phyloP scores from a whole-genome alignment of 2,888 invertebrate species.

The Mesoligia furuncula region DNA sequence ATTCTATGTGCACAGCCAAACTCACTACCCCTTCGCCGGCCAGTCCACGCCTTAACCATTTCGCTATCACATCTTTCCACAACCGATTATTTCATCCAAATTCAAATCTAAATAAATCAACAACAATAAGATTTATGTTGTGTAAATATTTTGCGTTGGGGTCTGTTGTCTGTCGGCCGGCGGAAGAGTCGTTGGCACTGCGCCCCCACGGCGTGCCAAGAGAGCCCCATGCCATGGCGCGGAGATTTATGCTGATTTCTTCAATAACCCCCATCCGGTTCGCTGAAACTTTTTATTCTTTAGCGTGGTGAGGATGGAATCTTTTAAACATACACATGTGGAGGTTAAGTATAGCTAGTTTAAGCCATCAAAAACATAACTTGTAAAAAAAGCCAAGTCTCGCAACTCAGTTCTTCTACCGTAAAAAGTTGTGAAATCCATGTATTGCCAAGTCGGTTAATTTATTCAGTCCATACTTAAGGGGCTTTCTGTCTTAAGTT shows the following conservation, averaged over 20 bases:
- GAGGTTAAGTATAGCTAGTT: too few relatives aligned
- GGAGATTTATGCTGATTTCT: slow-evolving; percentile 69
- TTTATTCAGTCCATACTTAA: too few relatives aligned
- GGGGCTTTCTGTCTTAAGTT: too few relatives aligned
- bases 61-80: background rate
- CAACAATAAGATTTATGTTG: slow-evolving; percentile 54
- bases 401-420: too few relatives aligned
- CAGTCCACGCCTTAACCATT: background rate
- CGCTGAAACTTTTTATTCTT: slow-evolving; percentile 32
- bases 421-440: too few relatives aligned
- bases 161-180: slow-evolving; percentile 50
- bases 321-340: background rate
- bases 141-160: slow-evolving; percentile 50
- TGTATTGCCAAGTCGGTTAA: too few relatives aligned
- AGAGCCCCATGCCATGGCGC: slow-evolving; percentile 40
- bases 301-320: slow-evolving; percentile 10
- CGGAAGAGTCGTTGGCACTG: slow-evolving; percentile 66
- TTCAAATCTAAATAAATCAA: slow-evolving; percentile 44
- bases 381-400: too few relatives aligned
- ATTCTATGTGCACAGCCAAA: background rate
- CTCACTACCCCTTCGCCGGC: background rate
- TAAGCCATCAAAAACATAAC: too few relatives aligned
- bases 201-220: slow-evolving; percentile 62
- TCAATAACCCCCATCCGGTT: slow-evolving; percentile 61
- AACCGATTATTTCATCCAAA: slow-evolving; percentile 18